phyloP scores from a whole-genome alignment of 1,140 invertebrate species.

The Trichonephila clavata region DNA sequence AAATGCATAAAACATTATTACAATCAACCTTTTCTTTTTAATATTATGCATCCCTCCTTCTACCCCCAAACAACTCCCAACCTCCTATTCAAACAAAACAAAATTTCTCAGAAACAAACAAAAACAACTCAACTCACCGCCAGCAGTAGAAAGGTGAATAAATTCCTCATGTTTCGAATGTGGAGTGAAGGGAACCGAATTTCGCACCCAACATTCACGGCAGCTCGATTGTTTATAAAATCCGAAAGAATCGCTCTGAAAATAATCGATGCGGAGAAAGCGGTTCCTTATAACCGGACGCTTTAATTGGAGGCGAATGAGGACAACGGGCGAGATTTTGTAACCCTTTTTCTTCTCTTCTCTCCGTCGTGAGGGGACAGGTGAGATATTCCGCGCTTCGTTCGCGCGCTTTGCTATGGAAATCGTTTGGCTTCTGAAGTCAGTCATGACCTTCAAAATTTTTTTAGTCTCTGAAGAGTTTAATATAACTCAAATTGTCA shows the following conservation, averaged over 20 bases:
- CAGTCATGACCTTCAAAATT: background rate
- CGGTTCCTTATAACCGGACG: slow-evolving; percentile 48
- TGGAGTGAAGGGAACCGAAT: background rate
- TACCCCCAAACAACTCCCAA: background rate
- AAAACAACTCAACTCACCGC: background rate
- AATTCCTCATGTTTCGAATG: slow-evolving; percentile 26
- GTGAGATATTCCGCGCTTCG: background rate
- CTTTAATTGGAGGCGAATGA: slow-evolving; percentile 47
- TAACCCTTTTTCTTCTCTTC: slow-evolving; percentile 17
- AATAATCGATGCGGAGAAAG: slow-evolving; percentile 4
- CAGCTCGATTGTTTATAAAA: slow-evolving; percentile 33
- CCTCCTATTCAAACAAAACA: background rate
- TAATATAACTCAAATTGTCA: no score
- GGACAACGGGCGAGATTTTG: slow-evolving; percentile 31
- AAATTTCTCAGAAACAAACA: background rate
- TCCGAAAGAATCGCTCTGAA: slow-evolving; percentile 1
- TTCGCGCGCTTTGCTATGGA: background rate
- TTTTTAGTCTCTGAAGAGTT: no score
- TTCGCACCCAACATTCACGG: slow-evolving; percentile 46
- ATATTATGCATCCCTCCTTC: no score
- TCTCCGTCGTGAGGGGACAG: slow-evolving; percentile 25
- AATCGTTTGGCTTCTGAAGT: slow-evolving; percentile 28
- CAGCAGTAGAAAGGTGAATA: background rate
- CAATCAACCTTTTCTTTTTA: no score
- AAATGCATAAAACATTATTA: no score